Evolutionary conservation across 2,113 vertebrate species (phyloP), one percentile per base, ranked within the genome.

Genomic region (Aphyosemion australe): DNA sequence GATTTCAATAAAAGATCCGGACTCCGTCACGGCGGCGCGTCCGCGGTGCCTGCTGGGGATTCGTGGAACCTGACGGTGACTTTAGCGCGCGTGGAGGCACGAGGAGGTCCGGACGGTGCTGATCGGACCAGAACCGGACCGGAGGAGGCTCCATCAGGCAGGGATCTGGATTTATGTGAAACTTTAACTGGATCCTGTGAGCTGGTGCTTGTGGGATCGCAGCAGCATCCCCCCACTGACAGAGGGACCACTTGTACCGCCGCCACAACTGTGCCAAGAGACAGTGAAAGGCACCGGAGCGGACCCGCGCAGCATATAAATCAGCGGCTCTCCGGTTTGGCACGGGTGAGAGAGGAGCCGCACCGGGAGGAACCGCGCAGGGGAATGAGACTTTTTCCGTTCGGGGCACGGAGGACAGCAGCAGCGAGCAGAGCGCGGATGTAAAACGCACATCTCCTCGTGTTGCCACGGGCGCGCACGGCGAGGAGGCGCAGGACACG

Each of bases 281-380:
- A 89, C 84, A 85, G 89, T 78, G 89, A 87, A 86, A 84, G 88
- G 61, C 84, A 80, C 85, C 77, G 84, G 74, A 86, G 87, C 80
- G 84, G 76, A 91, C 83, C 84, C 63, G 87, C 85, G 70, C 82
- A 68, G 92, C 91, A 93, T 93, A 90, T 88, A 90, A 93, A 92
- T 87, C 87, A 93, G 84, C 71, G 50, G 45, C 61, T 70, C 65
- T 58, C 72, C 60, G 48, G 69, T 55, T 37, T 67, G 61, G 70
- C 58, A 61, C 67, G 58, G 61, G 59, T 47, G 51, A 66, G 48
- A 58, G 71, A 72, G 69, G 64, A 61, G 26, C 77, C 64, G 66
- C 61, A 56, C 79, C 48, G 54, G 1, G 16, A 32, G n/a, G n/a
- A 31, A 12, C 42, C 66, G 43, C 54, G 54, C n/a, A 48, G 50